Conservation (phyloP, 2,797 vertebrate species). For the Streptopelia turtur region DNA sequence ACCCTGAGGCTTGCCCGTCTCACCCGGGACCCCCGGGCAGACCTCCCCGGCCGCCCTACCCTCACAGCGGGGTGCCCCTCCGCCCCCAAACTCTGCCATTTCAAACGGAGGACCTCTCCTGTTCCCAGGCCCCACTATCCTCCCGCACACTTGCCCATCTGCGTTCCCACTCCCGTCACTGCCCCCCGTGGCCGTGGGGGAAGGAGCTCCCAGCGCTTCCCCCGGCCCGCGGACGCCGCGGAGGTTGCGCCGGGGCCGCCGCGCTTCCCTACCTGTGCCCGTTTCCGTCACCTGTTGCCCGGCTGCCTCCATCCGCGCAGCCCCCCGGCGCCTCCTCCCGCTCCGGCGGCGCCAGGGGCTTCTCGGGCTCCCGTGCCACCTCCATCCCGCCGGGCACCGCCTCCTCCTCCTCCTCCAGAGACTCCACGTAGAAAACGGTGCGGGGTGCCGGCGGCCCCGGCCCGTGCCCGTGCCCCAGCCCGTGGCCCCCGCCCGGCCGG, state of each 20-base stretch:
- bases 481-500: conserved; percentile 11
- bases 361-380: conserved; percentile 68
- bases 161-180: too few relatives aligned
- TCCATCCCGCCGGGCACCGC: conserved; percentile 68
- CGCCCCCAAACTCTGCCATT: too few relatives aligned
- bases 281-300: conserved; percentile 79
- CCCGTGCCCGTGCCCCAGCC: conserved; percentile 37
- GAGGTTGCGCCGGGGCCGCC: not conserved
- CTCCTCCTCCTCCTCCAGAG: conserved; percentile 72
- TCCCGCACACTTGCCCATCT: not conserved
- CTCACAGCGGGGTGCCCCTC: not conserved
- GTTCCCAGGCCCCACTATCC: too few relatives aligned
- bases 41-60: not conserved
- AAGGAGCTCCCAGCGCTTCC: not conserved
- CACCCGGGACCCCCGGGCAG: not conserved
- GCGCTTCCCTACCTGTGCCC: conserved; percentile 73
- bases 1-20: too few relatives aligned
- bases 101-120: not conserved
- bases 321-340: conserved; percentile 61
- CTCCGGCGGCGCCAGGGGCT: conserved; percentile 66
- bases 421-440: conserved; percentile 80
- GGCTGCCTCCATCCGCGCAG: conserved; percentile 43
- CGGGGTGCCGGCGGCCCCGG: conserved; percentile 56
- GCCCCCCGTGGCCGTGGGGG: not conserved
- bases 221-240: too few relatives aligned